Conservation (phyloP, 2,113 vertebrate species). For the human region GRCh38 chr16:85244001-85244500, state of each 20-base stretch:
- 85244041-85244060: too few species aligned
- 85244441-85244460: background rate
- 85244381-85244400: too few species aligned
- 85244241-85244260: background rate
- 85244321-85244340: too few species aligned
- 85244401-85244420: background rate
- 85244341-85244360: background rate
- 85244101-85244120: too few species aligned
- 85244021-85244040: too few species aligned
- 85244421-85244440: background rate
- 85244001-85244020: too few species aligned
- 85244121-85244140: too few species aligned
- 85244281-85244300: background rate
- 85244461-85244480: background rate
- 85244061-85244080: too few species aligned
- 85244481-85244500: too few species aligned
- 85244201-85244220: background rate
- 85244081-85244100: too few species aligned
- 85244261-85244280: too few species aligned
- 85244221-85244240: background rate
- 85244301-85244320: background rate
- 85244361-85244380: background rate
- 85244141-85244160: background rate
- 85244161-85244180: background rate
- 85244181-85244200: background rate